Evolutionary conservation across 2,113 vertebrate genomes (phyloP).

Genomic region (Nibea coibor): DNA sequence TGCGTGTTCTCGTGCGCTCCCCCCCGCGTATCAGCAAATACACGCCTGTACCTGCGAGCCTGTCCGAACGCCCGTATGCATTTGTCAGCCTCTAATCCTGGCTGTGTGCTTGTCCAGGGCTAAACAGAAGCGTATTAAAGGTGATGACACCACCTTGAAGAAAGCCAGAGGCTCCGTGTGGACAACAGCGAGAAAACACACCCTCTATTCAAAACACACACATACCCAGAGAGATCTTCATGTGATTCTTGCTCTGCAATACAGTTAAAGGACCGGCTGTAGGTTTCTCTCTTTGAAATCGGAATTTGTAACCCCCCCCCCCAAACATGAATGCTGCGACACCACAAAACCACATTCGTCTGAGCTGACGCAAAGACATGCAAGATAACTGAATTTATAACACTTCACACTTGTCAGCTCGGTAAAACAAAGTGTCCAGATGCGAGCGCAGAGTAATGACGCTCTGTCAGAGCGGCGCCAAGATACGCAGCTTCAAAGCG

Average conservation of each 20-base stretch:
- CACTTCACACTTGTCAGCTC: constrained; percentile 50
- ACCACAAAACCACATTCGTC: constrained; percentile 13
- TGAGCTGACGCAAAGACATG: constrained; percentile 60
- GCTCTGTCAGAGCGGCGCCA: constrained; percentile 5
- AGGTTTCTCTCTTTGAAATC: constrained; percentile 23
- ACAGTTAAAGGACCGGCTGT: not conserved
- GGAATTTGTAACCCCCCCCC: not conserved
- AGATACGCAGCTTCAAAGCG: constrained; percentile 13
- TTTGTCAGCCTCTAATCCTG: not conserved
- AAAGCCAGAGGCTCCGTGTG: not conserved
- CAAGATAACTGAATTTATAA: constrained; percentile 55
- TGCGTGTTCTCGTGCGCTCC: not conserved
- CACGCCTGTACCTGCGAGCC: not conserved
- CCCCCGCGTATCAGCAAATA: not conserved
- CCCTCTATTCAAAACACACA: not conserved
- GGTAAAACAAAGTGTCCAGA: constrained; percentile 55
- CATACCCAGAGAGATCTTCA: not conserved
- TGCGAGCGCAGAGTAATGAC: constrained; percentile 10
- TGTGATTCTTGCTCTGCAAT: constrained; percentile 1
- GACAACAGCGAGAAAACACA: not conserved
- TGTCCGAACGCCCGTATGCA: not conserved
- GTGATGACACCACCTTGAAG: constrained; percentile 3
- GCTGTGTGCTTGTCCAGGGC: constrained; percentile 3
- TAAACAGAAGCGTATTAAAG: constrained; percentile 9
- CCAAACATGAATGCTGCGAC: not conserved